Evolutionary conservation across 2,797 vertebrate species (phyloP).

Genomic region (Spea hammondii): DNA sequence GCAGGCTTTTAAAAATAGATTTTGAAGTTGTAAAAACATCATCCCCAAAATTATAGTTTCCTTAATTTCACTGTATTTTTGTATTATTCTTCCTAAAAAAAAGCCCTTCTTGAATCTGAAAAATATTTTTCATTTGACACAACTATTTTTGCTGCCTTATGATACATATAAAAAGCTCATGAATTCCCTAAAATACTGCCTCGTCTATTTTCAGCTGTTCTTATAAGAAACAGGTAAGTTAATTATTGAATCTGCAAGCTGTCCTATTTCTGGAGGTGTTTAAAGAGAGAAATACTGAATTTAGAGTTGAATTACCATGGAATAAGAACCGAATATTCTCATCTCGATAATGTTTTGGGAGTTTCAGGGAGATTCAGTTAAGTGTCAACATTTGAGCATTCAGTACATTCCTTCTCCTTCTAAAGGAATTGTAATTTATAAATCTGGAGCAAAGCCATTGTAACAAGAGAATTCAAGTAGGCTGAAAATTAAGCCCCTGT

Average conservation of each 20-base stretch:
- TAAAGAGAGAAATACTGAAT: not conserved
- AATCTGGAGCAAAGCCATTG: slow-evolving; percentile 7
- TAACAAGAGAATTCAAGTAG: slow-evolving; percentile 26
- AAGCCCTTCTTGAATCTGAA: too few relatives aligned
- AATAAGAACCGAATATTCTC: slow-evolving; percentile 19
- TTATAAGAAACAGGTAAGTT: not conserved
- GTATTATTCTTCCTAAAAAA: too few relatives aligned
- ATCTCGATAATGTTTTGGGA: slow-evolving; percentile 3
- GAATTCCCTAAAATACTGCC: not conserved
- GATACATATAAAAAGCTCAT: not conserved
- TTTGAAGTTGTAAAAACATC: too few relatives aligned
- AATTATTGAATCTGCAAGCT: slow-evolving; percentile 8
- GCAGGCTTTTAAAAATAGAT: too few relatives aligned
- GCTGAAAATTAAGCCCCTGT: slow-evolving; percentile 31
- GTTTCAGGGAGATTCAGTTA: not conserved
- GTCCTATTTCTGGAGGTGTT: not conserved
- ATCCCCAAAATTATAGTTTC: too few relatives aligned
- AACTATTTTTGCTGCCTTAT: not conserved
- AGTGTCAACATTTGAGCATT: slow-evolving; percentile 16
- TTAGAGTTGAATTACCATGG: not conserved
- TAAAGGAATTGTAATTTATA: slow-evolving; percentile 31
- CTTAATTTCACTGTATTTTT: too few relatives aligned
- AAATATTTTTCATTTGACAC: not conserved
- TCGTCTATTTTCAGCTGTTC: not conserved
- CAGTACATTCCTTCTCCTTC: slow-evolving; percentile 4